Base-by-base conservation (phyloP, 2,113 vertebrate genomes). In the Rostratula benghalensis region DNA sequence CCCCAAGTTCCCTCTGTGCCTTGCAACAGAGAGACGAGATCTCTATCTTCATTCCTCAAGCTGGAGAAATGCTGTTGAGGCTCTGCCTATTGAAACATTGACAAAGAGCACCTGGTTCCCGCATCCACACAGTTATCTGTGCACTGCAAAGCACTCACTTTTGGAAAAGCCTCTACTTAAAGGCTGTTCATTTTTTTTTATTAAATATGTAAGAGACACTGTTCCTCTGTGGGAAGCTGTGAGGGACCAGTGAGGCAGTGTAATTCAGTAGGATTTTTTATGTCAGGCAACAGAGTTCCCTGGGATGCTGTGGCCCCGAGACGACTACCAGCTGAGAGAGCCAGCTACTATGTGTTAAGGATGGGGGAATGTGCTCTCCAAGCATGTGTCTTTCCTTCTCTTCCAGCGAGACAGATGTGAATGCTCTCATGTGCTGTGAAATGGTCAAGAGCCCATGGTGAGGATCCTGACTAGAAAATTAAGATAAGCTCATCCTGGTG, bases 11-110 rank as follows among this genome's bases (percentile, higher is more conserved):
- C 91, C 92, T 94, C 30, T 50, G 30, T 87, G 71, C 80, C 89
- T 96, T 93, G 71, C 80, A 91, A 83, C 86, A 94, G 92, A 73
- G 11, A 51, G n/a, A 64, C 90, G 15, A 87, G 79, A 96, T 96
- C 94, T 50, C 60, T 94, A 93, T 96, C 92, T 97, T 96, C 89
- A 94, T 97, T 97, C 91, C 85, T 93, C 83, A 96, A 68, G 90
- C 64, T 69, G 84, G 51, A 95, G 91, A 92, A 88, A 92, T 43
- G 93, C 48, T 71, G 53, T n/a, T 76, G 68, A 94, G 93, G 81
- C 83, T 70, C 80, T 83, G 50, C 71, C 28, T 70, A 30, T 46
- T 84, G 85, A 94, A 94, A 94, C 68, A 51, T 89, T 92, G 57
- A 84, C 90, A 59, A 82, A 85, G 57, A 97, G 79, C 59, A 70